Conservation (phyloP, 2,797 vertebrate genomes). For the Megalops cyprinoides region DNA sequence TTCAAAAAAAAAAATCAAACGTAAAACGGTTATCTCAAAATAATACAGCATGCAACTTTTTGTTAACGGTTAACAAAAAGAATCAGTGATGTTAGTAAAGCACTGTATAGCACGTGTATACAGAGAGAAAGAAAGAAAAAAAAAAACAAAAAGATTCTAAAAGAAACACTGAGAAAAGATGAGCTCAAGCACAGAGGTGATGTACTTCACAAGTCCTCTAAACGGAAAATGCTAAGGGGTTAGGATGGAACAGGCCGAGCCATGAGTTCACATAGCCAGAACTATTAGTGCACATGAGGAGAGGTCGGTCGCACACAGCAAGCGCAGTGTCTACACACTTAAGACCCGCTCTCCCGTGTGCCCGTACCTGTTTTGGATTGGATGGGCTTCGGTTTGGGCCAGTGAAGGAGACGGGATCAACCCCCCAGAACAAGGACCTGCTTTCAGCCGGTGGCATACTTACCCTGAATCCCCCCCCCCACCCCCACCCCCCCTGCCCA, state of each 20-base stretch:
- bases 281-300: slow-evolving; percentile 90
- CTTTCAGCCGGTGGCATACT: neutral
- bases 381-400: neutral
- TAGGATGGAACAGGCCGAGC: slow-evolving; percentile 90
- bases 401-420: neutral
- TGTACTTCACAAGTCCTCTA: slow-evolving; percentile 88
- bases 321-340: slow-evolving; percentile 88
- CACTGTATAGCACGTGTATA: slow-evolving; percentile 64
- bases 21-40: slow-evolving; percentile 70
- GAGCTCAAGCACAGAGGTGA: slow-evolving; percentile 91
- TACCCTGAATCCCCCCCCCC: neutral
- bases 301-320: slow-evolving; percentile 72
- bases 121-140: slow-evolving; percentile 40
- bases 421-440: slow-evolving; percentile 21
- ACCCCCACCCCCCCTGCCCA: neutral
- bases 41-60: slow-evolving; percentile 77
- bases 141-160: neutral
- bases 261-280: slow-evolving; percentile 79
- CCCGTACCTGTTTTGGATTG: neutral
- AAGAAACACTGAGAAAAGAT: slow-evolving; percentile 64
- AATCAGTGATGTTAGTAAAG: slow-evolving; percentile 73
- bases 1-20: slow-evolving; percentile 74
- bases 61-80: slow-evolving; percentile 82
- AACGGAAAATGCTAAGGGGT: slow-evolving; percentile 77
- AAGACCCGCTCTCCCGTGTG: neutral